These are phyloP conservation scores for Batillaria attramentaria DNA, from an alignment of 1,140 invertebrate species.

Conservation along the genomic window DNA sequence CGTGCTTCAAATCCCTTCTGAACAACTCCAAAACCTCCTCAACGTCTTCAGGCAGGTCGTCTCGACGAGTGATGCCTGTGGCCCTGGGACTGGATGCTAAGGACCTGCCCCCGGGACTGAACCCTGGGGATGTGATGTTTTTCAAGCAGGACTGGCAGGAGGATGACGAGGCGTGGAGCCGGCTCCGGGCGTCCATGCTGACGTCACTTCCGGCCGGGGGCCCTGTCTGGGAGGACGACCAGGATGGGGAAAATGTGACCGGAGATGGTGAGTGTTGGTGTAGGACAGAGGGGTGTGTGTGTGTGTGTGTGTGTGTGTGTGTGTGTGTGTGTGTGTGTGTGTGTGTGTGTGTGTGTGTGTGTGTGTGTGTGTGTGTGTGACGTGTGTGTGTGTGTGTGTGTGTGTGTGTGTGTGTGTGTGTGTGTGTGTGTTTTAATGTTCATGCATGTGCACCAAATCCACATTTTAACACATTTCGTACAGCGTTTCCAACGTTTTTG, in stretches of 20 bases:
- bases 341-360: slow-evolving; percentile 3
- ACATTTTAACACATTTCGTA: too few species aligned
- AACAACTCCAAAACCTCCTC: background rate
- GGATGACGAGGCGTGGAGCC: slow-evolving; percentile 14
- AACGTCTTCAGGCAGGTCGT: background rate
- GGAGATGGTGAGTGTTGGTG: too few species aligned
- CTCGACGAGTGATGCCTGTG: slow-evolving; percentile 15
- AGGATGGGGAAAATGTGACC: too few species aligned
- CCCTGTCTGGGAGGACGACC: background rate
- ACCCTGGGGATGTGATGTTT: slow-evolving; percentile 8
- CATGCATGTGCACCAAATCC: background rate
- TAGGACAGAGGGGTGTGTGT: background rate
- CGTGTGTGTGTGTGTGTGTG: background rate
- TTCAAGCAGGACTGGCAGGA: slow-evolving; percentile 13
- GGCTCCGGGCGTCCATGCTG: slow-evolving; percentile 17
- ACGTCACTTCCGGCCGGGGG: background rate
- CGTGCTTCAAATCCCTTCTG: slow-evolving; percentile 27
- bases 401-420: slow-evolving; percentile 4
- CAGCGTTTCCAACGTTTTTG: too few species aligned
- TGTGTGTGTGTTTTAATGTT: background rate
- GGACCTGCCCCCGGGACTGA: slow-evolving; percentile 10
- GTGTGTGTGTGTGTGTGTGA: slow-evolving; percentile 10
- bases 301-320: slow-evolving; percentile 16
- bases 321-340: slow-evolving; percentile 10
- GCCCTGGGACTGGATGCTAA: slow-evolving; percentile 24